Conservation (phyloP, 1,140 invertebrate species). For the Pseudomyrmex sp. region DNA sequence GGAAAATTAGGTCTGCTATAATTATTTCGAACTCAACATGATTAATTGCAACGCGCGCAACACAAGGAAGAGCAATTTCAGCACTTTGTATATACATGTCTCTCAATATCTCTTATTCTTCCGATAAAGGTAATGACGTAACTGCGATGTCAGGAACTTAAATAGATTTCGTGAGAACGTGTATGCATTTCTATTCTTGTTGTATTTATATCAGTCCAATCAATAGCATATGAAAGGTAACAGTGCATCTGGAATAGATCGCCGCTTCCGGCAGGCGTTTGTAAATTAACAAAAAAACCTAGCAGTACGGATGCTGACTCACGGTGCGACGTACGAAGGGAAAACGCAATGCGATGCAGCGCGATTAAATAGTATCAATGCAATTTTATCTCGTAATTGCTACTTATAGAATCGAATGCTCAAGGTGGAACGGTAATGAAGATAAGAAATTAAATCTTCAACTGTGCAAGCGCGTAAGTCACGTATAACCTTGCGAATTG, state of each 20-base stretch:
- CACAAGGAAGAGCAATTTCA: background rate
- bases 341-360: background rate
- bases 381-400: background rate
- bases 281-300: conserved; percentile 5
- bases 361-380: conserved; percentile 33
- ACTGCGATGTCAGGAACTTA: background rate
- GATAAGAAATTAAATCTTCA: conserved; percentile 25
- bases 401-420: background rate
- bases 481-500: conserved; percentile 50
- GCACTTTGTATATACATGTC: background rate
- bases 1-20: conserved; percentile 16
- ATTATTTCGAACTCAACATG: conserved; percentile 13
- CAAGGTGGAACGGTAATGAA: conserved; percentile 28
- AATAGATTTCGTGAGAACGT: background rate
- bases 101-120: background rate
- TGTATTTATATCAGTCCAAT: background rate
- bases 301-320: background rate
- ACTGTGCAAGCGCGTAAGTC: background rate
- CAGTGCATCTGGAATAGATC: background rate
- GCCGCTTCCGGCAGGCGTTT: conserved; percentile 19
- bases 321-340: conserved; percentile 1
- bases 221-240: conserved; percentile 26
- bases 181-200: background rate
- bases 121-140: conserved; percentile 34
- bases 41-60: conserved; percentile 39